Conservation (phyloP, 2,888 invertebrate genomes). For the Acanthosoma haemorrhoidale region DNA sequence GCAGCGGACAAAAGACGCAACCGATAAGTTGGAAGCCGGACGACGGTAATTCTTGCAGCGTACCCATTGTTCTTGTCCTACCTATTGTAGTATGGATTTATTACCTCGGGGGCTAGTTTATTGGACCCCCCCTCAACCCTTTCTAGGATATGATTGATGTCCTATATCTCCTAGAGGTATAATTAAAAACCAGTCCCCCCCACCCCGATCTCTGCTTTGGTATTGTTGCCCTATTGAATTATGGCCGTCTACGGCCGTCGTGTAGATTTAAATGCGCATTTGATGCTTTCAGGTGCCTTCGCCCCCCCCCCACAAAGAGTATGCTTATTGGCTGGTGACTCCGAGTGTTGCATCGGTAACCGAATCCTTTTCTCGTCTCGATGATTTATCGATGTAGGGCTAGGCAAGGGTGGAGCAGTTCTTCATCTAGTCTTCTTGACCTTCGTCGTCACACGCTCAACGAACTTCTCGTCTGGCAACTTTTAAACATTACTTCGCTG, state of each 20-base stretch:
- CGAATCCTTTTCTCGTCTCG: constrained; percentile 7
- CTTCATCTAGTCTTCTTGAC: not conserved
- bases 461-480: not conserved
- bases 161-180: not conserved
- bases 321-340: too few species aligned
- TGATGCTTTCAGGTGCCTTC: constrained; percentile 21
- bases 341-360: not conserved
- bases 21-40: constrained; percentile 9
- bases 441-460: too few species aligned
- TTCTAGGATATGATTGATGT: constrained; percentile 16
- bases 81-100: not conserved
- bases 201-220: not conserved
- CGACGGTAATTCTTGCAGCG: too few species aligned
- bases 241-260: constrained; percentile 16
- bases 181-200: constrained; percentile 8
- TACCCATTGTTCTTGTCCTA: constrained; percentile 3
- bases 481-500: too few species aligned
- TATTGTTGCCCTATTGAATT: constrained; percentile 7
- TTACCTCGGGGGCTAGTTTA: constrained; percentile 13
- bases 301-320: not conserved
- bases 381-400: not conserved
- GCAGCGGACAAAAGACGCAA: not conserved
- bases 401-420: not conserved
- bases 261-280: constrained; percentile 27
- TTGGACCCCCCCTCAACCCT: constrained; percentile 19